These are phyloP conservation scores for Drosophila mercatorum DNA, from an alignment of 2,888 invertebrate genomes.

Conservation along the genomic window DNA sequence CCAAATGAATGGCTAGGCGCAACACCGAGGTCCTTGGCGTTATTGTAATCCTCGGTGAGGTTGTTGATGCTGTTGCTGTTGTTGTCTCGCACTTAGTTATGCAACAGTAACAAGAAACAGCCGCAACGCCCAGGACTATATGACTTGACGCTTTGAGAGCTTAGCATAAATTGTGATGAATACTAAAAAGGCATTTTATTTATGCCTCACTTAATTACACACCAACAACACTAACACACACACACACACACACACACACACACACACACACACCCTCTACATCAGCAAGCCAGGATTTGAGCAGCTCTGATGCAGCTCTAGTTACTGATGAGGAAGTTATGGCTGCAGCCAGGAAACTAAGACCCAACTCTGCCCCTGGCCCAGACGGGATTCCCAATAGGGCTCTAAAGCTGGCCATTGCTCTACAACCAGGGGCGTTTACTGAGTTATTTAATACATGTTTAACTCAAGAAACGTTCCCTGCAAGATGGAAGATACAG, in stretches of 20 bases:
- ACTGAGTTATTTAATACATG: no score
- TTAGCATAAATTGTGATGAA: constrained; percentile 83
- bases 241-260: constrained; percentile 5
- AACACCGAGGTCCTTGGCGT: constrained; percentile 31
- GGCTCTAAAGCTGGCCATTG: no score
- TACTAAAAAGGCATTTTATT: constrained; percentile 82
- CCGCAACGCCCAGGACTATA: constrained; percentile 37
- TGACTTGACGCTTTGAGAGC: constrained; percentile 76
- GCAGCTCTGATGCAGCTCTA: no score
- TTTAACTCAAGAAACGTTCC: no score
- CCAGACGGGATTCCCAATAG: no score
- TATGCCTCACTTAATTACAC: constrained; percentile 77
- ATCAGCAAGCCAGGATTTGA: no score
- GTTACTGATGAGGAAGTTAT: no score
- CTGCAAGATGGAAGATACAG: no score
- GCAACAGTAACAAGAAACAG: constrained; percentile 53
- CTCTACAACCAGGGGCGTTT: no score
- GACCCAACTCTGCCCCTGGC: no score
- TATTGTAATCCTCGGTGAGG: constrained; percentile 41
- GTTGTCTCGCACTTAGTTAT: constrained; percentile 53
- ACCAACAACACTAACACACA: constrained; percentile 30
- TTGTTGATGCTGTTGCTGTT: constrained; percentile 23
- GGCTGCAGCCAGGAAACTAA: no score
- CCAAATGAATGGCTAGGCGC: constrained; percentile 61
- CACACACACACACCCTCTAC: no score